These are phyloP conservation scores for Formica aserva DNA, from an alignment of 2,888 invertebrate genomes.

Conservation along the genomic window DNA sequence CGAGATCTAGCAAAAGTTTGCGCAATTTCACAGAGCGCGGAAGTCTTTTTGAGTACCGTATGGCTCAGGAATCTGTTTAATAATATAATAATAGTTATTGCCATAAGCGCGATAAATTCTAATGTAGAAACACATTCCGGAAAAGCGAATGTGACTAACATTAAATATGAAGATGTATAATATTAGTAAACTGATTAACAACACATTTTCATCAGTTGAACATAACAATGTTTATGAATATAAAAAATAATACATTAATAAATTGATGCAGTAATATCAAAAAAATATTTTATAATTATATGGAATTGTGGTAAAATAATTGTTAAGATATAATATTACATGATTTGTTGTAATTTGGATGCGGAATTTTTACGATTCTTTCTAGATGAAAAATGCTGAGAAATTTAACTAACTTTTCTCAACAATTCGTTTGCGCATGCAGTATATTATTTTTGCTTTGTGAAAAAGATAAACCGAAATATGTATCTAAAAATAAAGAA, in stretches of 20 bases:
- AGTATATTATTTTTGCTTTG: too few relatives aligned
- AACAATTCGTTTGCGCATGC: too few relatives aligned
- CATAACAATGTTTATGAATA: not conserved
- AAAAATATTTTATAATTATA: not conserved
- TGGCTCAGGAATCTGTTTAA: conserved; percentile 91
- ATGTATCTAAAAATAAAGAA: too few relatives aligned
- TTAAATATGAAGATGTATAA: not conserved
- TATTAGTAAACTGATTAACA: not conserved
- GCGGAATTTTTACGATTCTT: not conserved
- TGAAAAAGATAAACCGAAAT: too few relatives aligned
- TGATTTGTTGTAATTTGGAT: not conserved
- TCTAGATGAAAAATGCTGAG: too few relatives aligned
- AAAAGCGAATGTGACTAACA: not conserved
- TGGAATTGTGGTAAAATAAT: not conserved
- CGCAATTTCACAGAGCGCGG: conserved; percentile 90
- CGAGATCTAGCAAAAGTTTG: conserved; percentile 57
- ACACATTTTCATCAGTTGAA: not conserved
- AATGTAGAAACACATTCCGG: not conserved
- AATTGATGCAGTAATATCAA: not conserved
- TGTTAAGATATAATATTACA: not conserved
- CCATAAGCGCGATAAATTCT: not conserved
- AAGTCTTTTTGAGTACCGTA: conserved; percentile 92
- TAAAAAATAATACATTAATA: not conserved
- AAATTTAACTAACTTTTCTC: too few relatives aligned
- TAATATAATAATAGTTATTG: not conserved